phyloP scores from a whole-genome alignment of 2,888 invertebrate genomes.

The Chrysotoxum bicinctum region DNA sequence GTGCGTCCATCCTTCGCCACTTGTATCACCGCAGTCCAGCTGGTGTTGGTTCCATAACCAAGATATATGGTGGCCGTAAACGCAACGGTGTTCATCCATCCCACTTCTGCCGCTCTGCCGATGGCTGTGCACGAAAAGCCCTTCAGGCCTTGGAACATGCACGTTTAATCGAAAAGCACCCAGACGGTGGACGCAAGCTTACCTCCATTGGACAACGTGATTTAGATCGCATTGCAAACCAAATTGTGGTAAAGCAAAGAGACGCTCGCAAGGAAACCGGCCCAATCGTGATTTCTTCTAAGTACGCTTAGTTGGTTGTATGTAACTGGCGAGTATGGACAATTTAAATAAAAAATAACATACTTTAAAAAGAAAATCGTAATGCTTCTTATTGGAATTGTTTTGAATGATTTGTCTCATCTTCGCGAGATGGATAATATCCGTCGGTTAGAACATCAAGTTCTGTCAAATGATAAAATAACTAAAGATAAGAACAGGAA shows the following conservation, averaged over 20 bases:
- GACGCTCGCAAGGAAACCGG: constrained; percentile 83
- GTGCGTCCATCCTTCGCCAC: constrained; percentile 96
- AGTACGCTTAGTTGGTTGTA: constrained; percentile 75
- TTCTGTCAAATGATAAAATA: too few relatives aligned
- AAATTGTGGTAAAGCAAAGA: constrained; percentile 89
- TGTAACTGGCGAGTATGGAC: constrained; percentile 9
- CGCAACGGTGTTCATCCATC: constrained; percentile 98
- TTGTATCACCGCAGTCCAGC: constrained; percentile 97
- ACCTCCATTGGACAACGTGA: constrained; percentile 96
- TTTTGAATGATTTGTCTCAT: not conserved
- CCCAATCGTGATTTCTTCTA: constrained; percentile 80
- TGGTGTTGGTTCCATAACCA: constrained; percentile 97
- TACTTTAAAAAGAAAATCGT: not conserved
- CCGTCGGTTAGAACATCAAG: too few relatives aligned
- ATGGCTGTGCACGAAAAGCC: constrained; percentile 89
- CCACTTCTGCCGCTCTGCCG: constrained; percentile 95
- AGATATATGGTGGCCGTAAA: constrained; percentile 98
- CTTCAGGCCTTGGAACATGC: constrained; percentile 95
- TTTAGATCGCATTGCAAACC: constrained; percentile 98
- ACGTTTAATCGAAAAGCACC: constrained; percentile 95
- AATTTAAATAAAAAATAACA: constrained; percentile 40
- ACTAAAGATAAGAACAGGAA: too few relatives aligned
- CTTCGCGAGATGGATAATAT: too few relatives aligned
- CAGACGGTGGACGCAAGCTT: constrained; percentile 93
- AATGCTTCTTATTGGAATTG: not conserved